Conservation (phyloP, 2,797 vertebrate species). For the Hybognathus amarus region DNA sequence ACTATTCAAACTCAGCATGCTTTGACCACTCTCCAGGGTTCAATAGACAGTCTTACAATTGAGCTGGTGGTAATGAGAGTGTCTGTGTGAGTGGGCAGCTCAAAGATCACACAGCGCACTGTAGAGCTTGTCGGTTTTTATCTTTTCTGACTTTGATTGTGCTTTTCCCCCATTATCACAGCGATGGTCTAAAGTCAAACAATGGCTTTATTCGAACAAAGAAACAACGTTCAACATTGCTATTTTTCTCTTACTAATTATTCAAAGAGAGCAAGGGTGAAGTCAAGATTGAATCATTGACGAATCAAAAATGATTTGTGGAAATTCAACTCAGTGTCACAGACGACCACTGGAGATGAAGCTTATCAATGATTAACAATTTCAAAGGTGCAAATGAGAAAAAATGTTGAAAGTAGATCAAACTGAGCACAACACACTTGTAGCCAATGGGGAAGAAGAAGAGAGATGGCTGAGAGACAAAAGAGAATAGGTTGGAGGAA, state of each 20-base stretch:
- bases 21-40: not conserved
- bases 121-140: slow-evolving; percentile 15
- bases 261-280: not conserved
- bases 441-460: not conserved
- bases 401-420: not conserved
- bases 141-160: slow-evolving; percentile 16
- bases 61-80: slow-evolving; percentile 1
- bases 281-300: not conserved
- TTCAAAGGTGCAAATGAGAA: not conserved
- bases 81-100: slow-evolving; percentile 8
- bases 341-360: not conserved
- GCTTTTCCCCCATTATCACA: not conserved
- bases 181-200: not conserved
- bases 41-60: slow-evolving; percentile 20
- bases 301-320: not conserved
- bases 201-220: not conserved
- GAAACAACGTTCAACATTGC: not conserved
- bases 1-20: not conserved
- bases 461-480: not conserved
- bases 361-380: not conserved
- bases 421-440: not conserved
- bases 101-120: slow-evolving; percentile 4
- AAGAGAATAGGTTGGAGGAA: not conserved
- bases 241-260: not conserved
- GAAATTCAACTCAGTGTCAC: not conserved